phyloP scores from a whole-genome alignment of 2,888 invertebrate genomes.

The Oscheius sp. region DNA sequence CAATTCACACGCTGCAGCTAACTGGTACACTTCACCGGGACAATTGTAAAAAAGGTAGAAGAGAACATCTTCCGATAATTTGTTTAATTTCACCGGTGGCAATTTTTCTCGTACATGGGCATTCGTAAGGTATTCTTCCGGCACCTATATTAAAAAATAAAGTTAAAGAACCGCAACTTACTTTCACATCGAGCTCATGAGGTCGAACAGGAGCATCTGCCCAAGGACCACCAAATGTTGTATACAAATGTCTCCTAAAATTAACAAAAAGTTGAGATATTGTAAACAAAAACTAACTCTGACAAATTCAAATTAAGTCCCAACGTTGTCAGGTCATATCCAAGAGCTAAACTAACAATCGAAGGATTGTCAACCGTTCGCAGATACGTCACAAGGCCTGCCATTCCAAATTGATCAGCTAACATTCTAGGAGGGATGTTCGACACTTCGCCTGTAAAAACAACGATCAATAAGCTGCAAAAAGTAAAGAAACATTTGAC shows the following conservation, averaged over 20 bases:
- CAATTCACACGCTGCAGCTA: conserved; percentile 84
- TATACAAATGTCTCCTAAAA: conserved; percentile 80
- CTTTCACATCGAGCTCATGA: conserved; percentile 82
- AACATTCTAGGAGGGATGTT: conserved; percentile 99
- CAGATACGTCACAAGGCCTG: conserved; percentile 95
- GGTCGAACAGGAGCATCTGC: conserved; percentile 96
- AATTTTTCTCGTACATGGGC: conserved; percentile 82
- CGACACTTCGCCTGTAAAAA: conserved; percentile 85
- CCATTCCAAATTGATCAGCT: conserved; percentile 98
- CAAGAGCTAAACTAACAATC: conserved; percentile 92
- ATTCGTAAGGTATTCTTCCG: conserved; percentile 92
- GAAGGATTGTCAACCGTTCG: conserved; percentile 96
- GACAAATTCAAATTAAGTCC: conserved; percentile 98
- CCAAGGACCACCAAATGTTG: conserved; percentile 98
- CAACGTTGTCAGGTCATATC: conserved; percentile 95
- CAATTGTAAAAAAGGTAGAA: conserved; percentile 99
- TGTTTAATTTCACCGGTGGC: conserved; percentile 79
- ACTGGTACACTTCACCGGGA: conserved; percentile 95
- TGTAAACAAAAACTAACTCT: too few species aligned
- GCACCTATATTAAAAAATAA: conserved; percentile 51
- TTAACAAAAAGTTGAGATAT: too few species aligned
- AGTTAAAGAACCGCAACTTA: not conserved
- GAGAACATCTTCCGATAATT: conserved; percentile 84
- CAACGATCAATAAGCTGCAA: not conserved
- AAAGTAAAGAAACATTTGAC: not conserved